phyloP scores from a whole-genome alignment of 2,888 invertebrate genomes.

The Xanthostigma xanthostigma region DNA sequence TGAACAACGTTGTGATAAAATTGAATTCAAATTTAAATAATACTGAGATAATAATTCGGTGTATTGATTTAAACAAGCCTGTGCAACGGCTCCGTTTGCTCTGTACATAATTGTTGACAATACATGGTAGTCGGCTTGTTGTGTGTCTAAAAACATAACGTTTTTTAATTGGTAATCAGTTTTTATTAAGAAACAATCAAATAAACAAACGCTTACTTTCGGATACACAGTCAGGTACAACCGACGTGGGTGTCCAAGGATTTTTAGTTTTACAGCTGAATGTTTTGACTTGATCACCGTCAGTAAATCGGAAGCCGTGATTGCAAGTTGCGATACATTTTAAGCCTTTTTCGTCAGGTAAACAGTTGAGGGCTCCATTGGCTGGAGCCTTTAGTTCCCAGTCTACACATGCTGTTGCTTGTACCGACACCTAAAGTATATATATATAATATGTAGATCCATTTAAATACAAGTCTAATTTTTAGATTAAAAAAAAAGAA shows the following conservation, averaged over 20 bases:
- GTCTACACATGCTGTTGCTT: constrained; percentile 86
- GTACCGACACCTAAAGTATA: constrained; percentile 53
- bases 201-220: constrained; percentile 45
- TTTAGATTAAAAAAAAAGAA: neutral
- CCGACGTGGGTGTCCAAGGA: constrained; percentile 74
- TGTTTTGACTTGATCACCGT: constrained; percentile 75
- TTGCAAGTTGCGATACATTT: constrained; percentile 85
- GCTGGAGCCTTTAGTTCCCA: constrained; percentile 86
- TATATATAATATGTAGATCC: no score
- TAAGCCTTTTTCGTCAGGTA: constrained; percentile 66
- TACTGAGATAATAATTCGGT: constrained; percentile 70
- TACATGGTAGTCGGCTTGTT: constrained; percentile 89
- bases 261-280: constrained; percentile 71
- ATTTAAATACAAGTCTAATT: no score
- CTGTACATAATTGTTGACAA: constrained; percentile 74
- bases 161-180: constrained; percentile 3
- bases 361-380: constrained; percentile 76
- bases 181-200: constrained; percentile 1
- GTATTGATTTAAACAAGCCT: constrained; percentile 70
- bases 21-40: constrained; percentile 60
- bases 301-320: constrained; percentile 77
- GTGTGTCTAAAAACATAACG: constrained; percentile 47
- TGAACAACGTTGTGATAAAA: constrained; percentile 83
- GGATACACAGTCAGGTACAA: constrained; percentile 90
- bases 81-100: constrained; percentile 79